Evolutionary conservation across 1,140 invertebrate genomes (phyloP).

Genomic region (Ylistrum balloti): DNA sequence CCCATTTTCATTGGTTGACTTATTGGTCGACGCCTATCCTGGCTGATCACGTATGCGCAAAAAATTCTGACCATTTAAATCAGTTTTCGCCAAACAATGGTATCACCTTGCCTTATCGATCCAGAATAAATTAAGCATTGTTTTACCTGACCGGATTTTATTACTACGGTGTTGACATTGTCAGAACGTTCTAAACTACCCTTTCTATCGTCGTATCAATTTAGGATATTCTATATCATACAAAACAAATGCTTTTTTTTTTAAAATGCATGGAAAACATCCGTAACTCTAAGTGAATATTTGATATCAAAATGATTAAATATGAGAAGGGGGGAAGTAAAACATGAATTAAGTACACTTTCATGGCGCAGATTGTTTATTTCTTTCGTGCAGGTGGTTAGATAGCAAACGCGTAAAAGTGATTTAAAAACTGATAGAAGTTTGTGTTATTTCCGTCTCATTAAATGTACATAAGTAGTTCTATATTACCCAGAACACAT

Average conservation of each 20-base stretch:
- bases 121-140: not conserved
- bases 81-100: constrained; percentile 10
- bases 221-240: not conserved
- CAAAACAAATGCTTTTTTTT: not conserved
- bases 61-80: not conserved
- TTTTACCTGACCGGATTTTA: not conserved
- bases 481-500: not conserved
- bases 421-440: constrained; percentile 30
- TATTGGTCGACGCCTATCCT: not conserved
- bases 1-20: not conserved
- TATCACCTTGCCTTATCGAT: not conserved
- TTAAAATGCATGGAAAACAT: not conserved
- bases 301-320: constrained; percentile 30
- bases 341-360: not conserved
- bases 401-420: not conserved
- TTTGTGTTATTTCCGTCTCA: not conserved
- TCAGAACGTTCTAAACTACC: not conserved
- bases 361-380: not conserved
- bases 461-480: not conserved
- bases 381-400: constrained; percentile 1
- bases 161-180: not conserved
- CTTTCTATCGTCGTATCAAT: not conserved
- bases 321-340: not conserved
- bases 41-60: not conserved
- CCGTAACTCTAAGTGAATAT: constrained; percentile 27